Evolutionary conservation across 2,888 invertebrate species (phyloP).

Genomic region (Scaptomyza tumidula): DNA sequence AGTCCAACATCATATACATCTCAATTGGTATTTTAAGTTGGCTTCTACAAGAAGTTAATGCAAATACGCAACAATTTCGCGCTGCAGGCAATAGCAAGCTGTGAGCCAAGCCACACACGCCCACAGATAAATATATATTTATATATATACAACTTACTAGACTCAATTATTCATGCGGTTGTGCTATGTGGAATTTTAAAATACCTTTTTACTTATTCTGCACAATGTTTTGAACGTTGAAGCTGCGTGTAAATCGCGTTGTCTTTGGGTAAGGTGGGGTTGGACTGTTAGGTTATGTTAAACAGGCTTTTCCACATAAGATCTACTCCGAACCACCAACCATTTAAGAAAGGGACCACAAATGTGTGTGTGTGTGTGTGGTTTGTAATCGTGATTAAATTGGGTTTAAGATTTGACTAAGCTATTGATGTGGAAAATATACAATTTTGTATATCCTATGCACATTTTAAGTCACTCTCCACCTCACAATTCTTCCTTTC

Average conservation of each 20-base stretch:
- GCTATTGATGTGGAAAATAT: not conserved
- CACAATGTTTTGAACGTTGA: not conserved
- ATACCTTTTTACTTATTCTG: not conserved
- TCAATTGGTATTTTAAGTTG: constrained; percentile 57
- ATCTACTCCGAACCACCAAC: not conserved
- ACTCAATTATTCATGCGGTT: constrained; percentile 35
- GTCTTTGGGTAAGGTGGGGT: no score
- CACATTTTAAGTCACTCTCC: no score
- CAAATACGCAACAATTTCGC: constrained; percentile 35
- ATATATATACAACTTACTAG: not conserved
- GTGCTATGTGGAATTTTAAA: not conserved
- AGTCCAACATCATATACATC: constrained; percentile 30
- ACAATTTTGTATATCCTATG: not conserved
- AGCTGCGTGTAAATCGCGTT: not conserved
- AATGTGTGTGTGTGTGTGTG: not conserved
- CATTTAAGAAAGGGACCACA: not conserved
- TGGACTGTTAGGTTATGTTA: not conserved
- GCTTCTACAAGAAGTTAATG: constrained; percentile 66
- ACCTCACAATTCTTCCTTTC: no score
- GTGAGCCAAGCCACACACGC: not conserved
- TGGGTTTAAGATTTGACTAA: not conserved
- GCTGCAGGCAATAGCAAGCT: constrained; percentile 10
- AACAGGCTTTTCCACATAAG: not conserved
- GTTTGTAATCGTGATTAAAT: not conserved
- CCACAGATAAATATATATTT: not conserved